Conservation (phyloP, 1,140 invertebrate species). For the Belonocnema kinseyi region DNA sequence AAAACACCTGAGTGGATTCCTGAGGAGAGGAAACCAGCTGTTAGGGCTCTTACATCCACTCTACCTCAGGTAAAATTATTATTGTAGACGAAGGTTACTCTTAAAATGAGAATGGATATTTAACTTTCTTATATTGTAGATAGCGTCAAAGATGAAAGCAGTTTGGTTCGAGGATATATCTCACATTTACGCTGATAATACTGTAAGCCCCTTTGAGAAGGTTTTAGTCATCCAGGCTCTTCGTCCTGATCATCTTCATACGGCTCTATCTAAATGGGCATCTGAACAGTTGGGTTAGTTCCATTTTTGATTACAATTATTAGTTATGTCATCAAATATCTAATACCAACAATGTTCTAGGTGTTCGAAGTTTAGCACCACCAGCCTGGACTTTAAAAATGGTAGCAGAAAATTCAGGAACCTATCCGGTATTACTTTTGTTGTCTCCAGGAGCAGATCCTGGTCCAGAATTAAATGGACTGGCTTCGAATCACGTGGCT, state of each 20-base stretch:
- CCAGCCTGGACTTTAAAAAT: conserved; percentile 66
- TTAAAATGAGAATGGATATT: background rate
- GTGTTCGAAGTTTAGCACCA: conserved; percentile 64
- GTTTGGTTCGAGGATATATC: conserved; percentile 68
- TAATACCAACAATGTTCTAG: conserved; percentile 42
- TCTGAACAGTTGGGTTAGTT: conserved; percentile 79
- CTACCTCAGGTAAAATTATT: conserved; percentile 57
- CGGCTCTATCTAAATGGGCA: conserved; percentile 84
- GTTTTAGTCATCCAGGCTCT: conserved; percentile 89
- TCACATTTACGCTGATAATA: conserved; percentile 74
- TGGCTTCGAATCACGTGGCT: conserved; percentile 73
- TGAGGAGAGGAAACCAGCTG: conserved; percentile 62
- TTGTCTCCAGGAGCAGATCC: conserved; percentile 86
- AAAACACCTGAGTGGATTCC: conserved; percentile 65
- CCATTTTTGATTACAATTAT: conserved; percentile 70
- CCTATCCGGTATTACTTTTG: conserved; percentile 82
- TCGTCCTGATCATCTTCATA: conserved; percentile 87
- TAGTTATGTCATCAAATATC: background rate
- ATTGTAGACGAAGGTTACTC: background rate
- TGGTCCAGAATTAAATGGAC: conserved; percentile 82
- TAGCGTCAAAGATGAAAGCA: conserved; percentile 65
- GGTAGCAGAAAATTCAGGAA: conserved; percentile 70
- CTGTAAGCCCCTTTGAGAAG: conserved; percentile 86
- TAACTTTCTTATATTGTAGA: conserved; percentile 46
- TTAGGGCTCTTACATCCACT: conserved; percentile 56